Evolutionary conservation across 2,113 vertebrate species (phyloP).

Genomic region (Mus musculus): DNA sequence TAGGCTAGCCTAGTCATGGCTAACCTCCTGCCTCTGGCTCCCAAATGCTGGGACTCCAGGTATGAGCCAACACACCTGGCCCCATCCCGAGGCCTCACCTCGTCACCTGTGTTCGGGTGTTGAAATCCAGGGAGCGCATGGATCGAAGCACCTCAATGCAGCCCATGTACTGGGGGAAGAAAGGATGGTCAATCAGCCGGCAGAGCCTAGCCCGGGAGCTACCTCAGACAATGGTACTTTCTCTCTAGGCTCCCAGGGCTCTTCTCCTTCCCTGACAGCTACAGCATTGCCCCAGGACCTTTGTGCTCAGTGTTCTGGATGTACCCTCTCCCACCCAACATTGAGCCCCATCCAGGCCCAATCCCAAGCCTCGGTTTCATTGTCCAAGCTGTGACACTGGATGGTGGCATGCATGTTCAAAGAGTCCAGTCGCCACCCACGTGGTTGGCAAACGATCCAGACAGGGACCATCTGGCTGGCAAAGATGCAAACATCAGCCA

Average conservation of each 20-base stretch:
- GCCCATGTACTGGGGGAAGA: constrained; percentile 94
- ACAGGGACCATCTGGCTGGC: fast-evolving
- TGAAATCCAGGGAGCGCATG: constrained; percentile 98
- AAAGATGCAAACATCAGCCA: fast-evolving
- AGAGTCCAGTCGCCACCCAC: neutral
- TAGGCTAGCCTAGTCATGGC: neutral
- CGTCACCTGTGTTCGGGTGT: constrained; percentile 96
- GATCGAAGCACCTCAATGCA: constrained; percentile 97
- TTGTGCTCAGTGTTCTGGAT: neutral
- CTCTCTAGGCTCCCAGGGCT: neutral
- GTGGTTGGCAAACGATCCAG: neutral
- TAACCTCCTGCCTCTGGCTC: neutral
- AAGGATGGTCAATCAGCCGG: fast-evolving
- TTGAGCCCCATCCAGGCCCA: neutral
- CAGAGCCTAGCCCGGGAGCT: neutral
- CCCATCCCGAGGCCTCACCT: constrained; percentile 86
- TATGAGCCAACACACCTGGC: neutral
- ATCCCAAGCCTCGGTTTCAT: neutral
- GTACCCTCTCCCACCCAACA: neutral
- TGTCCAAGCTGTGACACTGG: fast-evolving
- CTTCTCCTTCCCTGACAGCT: neutral
- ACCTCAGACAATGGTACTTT: too few relatives aligned
- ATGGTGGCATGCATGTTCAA: fast-evolving
- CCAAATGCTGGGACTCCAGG: neutral
- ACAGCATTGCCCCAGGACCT: neutral